Evolutionary conservation across 1,140 invertebrate species (phyloP).

Genomic region (Phortica variegata): DNA sequence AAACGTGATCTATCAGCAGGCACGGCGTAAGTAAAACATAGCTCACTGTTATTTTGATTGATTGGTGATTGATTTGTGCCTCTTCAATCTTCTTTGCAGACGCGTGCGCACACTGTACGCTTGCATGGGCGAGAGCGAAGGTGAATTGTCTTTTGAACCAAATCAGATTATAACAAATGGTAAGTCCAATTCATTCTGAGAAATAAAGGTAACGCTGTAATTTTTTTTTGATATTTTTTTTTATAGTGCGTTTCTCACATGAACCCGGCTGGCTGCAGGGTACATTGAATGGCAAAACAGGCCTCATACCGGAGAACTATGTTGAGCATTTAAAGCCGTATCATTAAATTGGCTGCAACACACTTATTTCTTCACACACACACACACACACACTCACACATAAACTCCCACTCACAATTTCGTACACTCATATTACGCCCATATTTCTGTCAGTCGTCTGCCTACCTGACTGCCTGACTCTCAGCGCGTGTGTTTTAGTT

Average conservation of each 20-base stretch:
- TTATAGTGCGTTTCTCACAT: constrained; percentile 80
- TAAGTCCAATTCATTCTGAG: constrained; percentile 59
- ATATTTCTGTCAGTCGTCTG: constrained; percentile 4
- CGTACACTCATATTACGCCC: background rate
- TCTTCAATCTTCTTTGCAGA: constrained; percentile 57
- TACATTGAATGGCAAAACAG: constrained; percentile 88
- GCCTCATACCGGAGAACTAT: constrained; percentile 96
- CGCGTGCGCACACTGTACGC: constrained; percentile 91
- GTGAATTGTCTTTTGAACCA: constrained; percentile 96
- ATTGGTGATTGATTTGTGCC: too few species aligned
- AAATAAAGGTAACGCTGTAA: background rate
- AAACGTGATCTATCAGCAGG: constrained; percentile 47
- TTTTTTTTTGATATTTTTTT: constrained; percentile 11
- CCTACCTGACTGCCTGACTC: too few species aligned
- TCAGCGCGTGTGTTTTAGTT: background rate
- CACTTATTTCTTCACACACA: too few species aligned
- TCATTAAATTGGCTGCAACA: constrained; percentile 26
- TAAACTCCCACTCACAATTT: too few species aligned
- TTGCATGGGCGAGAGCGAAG: constrained; percentile 93
- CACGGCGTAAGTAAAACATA: constrained; percentile 41
- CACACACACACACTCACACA: too few species aligned
- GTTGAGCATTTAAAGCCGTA: constrained; percentile 69
- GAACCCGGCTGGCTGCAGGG: constrained; percentile 98
- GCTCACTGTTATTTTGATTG: too few species aligned
- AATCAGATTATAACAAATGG: constrained; percentile 98